Evolutionary conservation across 2,113 vertebrate genomes (phyloP), one percentile per base, ranked within the genome.

Genomic region (Poeciliopsis occidentalis): DNA sequence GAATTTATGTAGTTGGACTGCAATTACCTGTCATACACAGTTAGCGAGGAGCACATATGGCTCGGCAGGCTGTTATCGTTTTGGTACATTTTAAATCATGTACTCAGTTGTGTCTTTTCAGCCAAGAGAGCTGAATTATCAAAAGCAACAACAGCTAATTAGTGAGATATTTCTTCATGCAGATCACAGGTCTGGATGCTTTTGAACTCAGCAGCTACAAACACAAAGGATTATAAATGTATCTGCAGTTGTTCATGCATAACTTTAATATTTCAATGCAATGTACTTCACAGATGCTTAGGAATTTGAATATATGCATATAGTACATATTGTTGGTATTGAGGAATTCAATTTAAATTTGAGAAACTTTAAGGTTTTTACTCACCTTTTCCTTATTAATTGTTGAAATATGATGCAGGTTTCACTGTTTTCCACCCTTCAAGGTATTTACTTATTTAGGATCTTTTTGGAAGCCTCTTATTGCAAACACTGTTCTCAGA

Each of bases 401-500:
- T 57, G 22, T n/a, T 57, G 22, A n/a, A 69, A 44, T 67, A 29
- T n/a, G 66, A 75, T 69, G 30, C 67, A 11, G 41, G 29, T 69
- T 47, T 8, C 32, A 13, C 61, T 27, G 37, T 67, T 70, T 27
- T 24, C 60, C 69, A 41, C 60, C 8, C 27, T 71, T 66, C 66
- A 27, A 30, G 30, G 60, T 82, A 61, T 90, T 88, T 82, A 84
- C 76, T 79, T 71, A 76, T 72, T 85, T 54, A 10, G 24, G 4
- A 57, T 57, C 19, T 34, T 64, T 64, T 64, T 64, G 10, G 32
- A 64, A 17, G 30, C 63, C 32, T 34, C 15, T 31, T 24, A 19
- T 11, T 64, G 30, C 63, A 76, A 84, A 87, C 87, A 82, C 64
- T 69, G 60, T 64, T 86, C 79, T 81, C 69, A 67, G 3, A 78